A percentile compares a stretch with the other conserved stretches of the same genome.
phyloP scores from a whole-genome alignment of 2,888 invertebrate genomes.

The Corbicula japonica region DNA sequence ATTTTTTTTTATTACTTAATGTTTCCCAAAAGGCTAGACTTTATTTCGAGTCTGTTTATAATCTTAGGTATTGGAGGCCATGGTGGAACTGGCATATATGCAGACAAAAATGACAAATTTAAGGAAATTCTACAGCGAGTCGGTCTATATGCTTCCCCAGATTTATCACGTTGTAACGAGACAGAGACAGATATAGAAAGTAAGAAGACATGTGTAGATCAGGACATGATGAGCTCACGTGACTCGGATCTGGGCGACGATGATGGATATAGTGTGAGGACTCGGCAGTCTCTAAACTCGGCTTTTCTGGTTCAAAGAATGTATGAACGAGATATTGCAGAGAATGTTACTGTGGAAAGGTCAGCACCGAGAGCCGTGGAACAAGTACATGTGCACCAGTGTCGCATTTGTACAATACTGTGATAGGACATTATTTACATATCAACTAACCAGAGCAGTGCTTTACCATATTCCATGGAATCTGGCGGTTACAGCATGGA shows the following conservation, averaged over 20 bases:
- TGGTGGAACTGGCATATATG: constrained; percentile 85
- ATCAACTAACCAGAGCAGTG: too few species aligned
- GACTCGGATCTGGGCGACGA: constrained; percentile 24
- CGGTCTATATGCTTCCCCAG: constrained; percentile 78
- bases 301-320: constrained; percentile 8
- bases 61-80: constrained; percentile 85
- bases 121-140: constrained; percentile 84
- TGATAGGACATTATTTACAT: too few species aligned
- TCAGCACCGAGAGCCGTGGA: constrained; percentile 60
- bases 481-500: too few species aligned
- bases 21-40: too few species aligned
- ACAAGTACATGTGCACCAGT: constrained; percentile 79
- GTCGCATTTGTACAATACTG: constrained; percentile 81
- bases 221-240: constrained; percentile 32
- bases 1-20: too few species aligned
- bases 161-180: constrained; percentile 69
- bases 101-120: constrained; percentile 84
- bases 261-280: constrained; percentile 32
- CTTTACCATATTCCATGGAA: too few species aligned
- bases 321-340: constrained; percentile 9
- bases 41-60: too few species aligned
- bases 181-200: constrained; percentile 60
- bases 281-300: constrained; percentile 23
- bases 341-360: neutral
- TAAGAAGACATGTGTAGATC: constrained; percentile 54